Base-by-base conservation (phyloP, 2,888 invertebrate genomes). In the Torymus tubicola region DNA sequence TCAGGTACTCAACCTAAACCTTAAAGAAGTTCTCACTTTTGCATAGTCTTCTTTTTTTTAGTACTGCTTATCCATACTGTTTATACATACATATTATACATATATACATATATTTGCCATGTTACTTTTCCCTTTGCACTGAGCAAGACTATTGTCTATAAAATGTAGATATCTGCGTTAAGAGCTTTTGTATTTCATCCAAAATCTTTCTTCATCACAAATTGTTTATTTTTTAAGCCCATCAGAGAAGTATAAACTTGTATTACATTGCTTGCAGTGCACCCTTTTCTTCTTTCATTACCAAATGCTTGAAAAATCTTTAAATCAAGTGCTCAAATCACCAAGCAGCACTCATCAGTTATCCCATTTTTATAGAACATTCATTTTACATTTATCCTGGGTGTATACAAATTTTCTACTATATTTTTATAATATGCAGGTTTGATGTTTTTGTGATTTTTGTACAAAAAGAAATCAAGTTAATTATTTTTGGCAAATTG, bases 1-100 rank as follows among this genome's bases (percentile, higher is more conserved):
- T 90, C 90, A 90, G 90, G 90, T 90, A 90, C 87, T 87, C 87
- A 85, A 84, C 89, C 89, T 89, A 88, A 88, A 89, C 89, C 89
- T 87, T 87, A 88, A 78, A n/a, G 61, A 74, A 70, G 31, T 53
- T 85, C 87, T 86, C 87, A 87, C 84, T 86, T 85, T 84, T 84
- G 84, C 84, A 81, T 86, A 88, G 85, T 84, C 16, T 11, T 74
- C 52, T 84, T 73, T 72, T 81, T 24, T 24, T 78, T 85, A 86
- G 84, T 58, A 78, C 80, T 81, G 87, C 87, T 88, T 88, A 82
- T 84, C 84, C 77, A 72, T 82, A 84, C 82, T 86, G 84, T 86
- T 85, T 63, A 55, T 65, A 71, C 42, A 21, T 42, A 50, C 42
- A 63, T 18, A 24, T 64, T 65, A 16, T 18, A 21, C 53, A 52